Evolutionary conservation across 1,140 invertebrate genomes (phyloP).

Genomic region (Lepidurus arcticus): DNA sequence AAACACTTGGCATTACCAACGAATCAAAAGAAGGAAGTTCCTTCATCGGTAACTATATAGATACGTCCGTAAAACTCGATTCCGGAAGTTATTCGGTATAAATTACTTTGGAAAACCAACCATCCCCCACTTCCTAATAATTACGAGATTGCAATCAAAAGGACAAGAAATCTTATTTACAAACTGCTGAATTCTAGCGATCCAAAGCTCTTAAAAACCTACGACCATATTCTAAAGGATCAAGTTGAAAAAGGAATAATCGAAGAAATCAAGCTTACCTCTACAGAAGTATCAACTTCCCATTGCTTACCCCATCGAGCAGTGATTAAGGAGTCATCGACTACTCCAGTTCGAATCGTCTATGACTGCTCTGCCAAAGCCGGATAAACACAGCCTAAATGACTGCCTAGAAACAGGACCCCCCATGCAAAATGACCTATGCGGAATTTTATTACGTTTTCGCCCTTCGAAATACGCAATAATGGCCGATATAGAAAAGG

Average conservation of each 20-base stretch:
- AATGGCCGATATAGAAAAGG: slow-evolving; percentile 44
- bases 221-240: slow-evolving; percentile 27
- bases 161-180: neutral
- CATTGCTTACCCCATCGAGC: slow-evolving; percentile 39
- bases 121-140: slow-evolving; percentile 28
- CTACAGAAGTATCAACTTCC: neutral
- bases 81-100: slow-evolving; percentile 14
- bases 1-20: neutral
- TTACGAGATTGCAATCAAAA: slow-evolving; percentile 16
- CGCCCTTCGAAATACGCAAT: slow-evolving; percentile 38
- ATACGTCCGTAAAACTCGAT: slow-evolving; percentile 1
- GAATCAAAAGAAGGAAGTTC: neutral
- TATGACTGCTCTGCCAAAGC: slow-evolving; percentile 38
- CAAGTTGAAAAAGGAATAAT: slow-evolving; percentile 28
- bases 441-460: slow-evolving; percentile 38
- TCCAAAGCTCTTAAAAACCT: slow-evolving; percentile 23
- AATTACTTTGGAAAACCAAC: slow-evolving; percentile 28
- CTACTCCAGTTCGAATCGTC: slow-evolving; percentile 38
- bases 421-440: slow-evolving; percentile 37
- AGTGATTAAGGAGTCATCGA: slow-evolving; percentile 36
- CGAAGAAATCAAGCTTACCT: slow-evolving; percentile 13
- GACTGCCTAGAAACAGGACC: slow-evolving; percentile 29
- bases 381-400: slow-evolving; percentile 34
- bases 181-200: neutral
- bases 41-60: neutral